These are phyloP conservation scores for Proteles cristata DNA, from an alignment of 2,113 vertebrate species.

Conservation along the genomic window DNA sequence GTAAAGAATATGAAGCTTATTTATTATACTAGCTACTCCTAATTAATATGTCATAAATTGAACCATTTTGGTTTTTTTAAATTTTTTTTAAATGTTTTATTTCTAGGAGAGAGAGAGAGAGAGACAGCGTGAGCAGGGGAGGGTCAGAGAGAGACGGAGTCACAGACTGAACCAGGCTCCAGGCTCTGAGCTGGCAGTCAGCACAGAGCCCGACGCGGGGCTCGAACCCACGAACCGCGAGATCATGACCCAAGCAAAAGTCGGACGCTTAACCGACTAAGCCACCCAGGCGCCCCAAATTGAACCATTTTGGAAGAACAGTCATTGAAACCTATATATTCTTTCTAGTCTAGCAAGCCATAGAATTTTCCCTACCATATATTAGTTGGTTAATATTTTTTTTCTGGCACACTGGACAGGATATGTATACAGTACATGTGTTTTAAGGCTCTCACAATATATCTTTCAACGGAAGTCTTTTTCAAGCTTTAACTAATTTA, in stretches of 20 bases:
- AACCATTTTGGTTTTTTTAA: constrained; percentile 63
- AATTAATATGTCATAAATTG: constrained; percentile 79
- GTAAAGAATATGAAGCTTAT: constrained; percentile 78
- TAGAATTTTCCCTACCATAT: constrained; percentile 50
- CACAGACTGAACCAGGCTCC: too few relatives aligned
- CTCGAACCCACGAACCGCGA: too few relatives aligned
- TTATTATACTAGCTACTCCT: constrained; percentile 74
- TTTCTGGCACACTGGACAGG: background rate
- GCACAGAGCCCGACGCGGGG: too few relatives aligned
- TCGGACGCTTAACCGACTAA: too few relatives aligned
- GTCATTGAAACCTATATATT: constrained; percentile 63
- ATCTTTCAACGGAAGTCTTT: background rate
- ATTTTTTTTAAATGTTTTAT: too few relatives aligned
- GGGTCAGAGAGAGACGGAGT: too few relatives aligned
- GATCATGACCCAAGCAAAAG: too few relatives aligned
- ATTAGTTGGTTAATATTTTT: constrained; percentile 34
- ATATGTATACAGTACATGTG: background rate
- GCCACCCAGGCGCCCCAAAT: too few relatives aligned
- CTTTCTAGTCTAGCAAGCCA: constrained; percentile 54
- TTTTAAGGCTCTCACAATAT: constrained; percentile 42
- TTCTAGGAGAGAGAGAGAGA: too few relatives aligned
- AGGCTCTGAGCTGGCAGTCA: too few relatives aligned
- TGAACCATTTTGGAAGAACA: constrained; percentile 69
- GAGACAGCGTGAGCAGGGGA: too few relatives aligned
- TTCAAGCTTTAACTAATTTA: constrained; percentile 28